Evolutionary conservation across 2,888 invertebrate genomes (phyloP).

Genomic region (Lumbricus terrestris): DNA sequence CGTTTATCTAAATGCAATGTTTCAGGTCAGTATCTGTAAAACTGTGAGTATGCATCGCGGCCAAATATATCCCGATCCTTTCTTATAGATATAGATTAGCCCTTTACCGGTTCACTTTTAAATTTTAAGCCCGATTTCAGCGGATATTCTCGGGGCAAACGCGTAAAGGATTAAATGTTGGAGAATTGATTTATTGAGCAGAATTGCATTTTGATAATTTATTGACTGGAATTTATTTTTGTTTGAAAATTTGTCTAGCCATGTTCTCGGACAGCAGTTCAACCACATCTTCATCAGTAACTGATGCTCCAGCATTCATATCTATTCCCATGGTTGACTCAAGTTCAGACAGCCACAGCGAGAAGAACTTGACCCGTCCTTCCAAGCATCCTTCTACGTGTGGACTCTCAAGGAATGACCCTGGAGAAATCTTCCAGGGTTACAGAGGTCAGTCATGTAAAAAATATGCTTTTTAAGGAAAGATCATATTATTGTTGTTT

Average conservation of each 20-base stretch:
- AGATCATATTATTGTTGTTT: background rate
- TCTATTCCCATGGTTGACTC: background rate
- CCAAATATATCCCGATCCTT: no score
- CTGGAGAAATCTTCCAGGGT: constrained; percentile 10
- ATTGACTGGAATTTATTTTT: background rate
- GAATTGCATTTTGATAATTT: background rate
- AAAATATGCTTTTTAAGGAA: background rate
- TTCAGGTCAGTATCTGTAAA: no score
- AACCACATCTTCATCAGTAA: background rate
- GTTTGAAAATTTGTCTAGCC: background rate
- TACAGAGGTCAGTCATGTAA: background rate
- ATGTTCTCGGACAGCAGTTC: constrained; percentile 18
- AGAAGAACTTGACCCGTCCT: background rate
- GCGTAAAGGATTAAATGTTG: no score
- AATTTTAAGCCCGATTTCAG: no score
- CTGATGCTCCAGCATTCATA: background rate
- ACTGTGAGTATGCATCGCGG: no score
- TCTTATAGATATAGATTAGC: no score
- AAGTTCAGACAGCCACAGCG: constrained; percentile 9
- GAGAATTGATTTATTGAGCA: background rate
- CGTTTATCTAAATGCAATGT: no score
- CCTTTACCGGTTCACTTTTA: no score
- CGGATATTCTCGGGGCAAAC: no score
- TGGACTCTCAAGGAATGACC: background rate
- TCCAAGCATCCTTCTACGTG: background rate